phyloP scores from a whole-genome alignment of 2,113 vertebrate genomes.

The Notarius quadriscutis region DNA sequence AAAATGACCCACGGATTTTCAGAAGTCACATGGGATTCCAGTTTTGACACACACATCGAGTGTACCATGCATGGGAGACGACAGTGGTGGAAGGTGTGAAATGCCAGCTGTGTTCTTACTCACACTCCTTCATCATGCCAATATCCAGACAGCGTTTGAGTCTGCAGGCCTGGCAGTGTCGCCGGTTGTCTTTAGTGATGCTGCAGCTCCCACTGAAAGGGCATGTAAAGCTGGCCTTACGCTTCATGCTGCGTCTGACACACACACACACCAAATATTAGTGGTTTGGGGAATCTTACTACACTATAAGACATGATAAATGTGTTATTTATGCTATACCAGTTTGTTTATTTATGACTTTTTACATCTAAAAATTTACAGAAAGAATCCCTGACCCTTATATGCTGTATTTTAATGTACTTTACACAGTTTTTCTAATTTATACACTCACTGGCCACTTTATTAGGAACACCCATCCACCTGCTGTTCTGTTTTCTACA shows the following conservation, averaged over 20 bases:
- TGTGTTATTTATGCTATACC: background rate
- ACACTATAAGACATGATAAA: background rate
- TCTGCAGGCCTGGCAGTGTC: conserved; percentile 95
- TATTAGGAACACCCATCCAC: no score
- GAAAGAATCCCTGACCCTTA: background rate
- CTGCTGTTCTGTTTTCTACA: no score
- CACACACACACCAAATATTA: conserved; percentile 29
- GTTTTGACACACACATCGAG: background rate
- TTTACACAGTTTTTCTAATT: background rate
- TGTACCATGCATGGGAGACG: background rate
- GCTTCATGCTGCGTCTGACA: conserved; percentile 94
- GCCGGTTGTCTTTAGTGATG: conserved; percentile 98
- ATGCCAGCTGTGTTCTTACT: conserved; percentile 67
- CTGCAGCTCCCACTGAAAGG: conserved; percentile 90
- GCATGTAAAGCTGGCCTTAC: conserved; percentile 90
- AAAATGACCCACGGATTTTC: background rate
- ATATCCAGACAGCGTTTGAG: conserved; percentile 95
- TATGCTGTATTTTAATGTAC: background rate
- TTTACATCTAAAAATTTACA: background rate
- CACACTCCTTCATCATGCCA: conserved; percentile 99
- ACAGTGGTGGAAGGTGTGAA: conserved; percentile 4
- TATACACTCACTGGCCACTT: no score
- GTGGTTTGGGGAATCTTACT: background rate
- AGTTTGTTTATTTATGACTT: background rate
- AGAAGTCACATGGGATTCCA: background rate